Percentiles rank a stretch among this genome's conserved stretches.
Conservation (phyloP, 92 coral and sea anemone species). For the Zoanthus solanderi region DNA sequence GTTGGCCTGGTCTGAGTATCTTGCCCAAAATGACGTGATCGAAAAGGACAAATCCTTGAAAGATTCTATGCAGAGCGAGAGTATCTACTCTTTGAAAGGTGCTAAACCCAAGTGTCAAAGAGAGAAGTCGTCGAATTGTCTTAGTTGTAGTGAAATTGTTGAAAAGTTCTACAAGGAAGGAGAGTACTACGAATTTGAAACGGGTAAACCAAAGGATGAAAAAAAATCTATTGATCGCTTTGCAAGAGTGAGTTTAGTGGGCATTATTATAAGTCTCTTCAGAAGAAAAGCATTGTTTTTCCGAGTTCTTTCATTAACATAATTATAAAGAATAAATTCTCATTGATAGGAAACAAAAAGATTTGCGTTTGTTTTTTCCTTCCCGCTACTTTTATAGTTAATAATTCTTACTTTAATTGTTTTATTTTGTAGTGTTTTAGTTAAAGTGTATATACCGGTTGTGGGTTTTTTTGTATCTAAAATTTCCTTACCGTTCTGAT, state of each 20-base stretch:
- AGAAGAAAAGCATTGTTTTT: too few species aligned
- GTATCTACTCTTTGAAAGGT: slow-evolving; percentile 76
- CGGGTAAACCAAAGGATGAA: neutral
- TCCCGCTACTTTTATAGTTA: too few species aligned
- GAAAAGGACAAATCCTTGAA: slow-evolving; percentile 72
- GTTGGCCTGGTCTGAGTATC: slow-evolving; percentile 87
- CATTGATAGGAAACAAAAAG: too few species aligned
- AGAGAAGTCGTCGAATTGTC: slow-evolving; percentile 66
- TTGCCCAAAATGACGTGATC: slow-evolving; percentile 71
- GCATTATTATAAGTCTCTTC: too few species aligned
- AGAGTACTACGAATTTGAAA: neutral
- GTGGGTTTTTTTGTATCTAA: too few species aligned
- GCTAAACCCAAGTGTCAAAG: slow-evolving; percentile 77
- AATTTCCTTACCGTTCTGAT: too few species aligned
- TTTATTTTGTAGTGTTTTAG: too few species aligned
- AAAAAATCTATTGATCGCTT: neutral
- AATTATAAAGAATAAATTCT: too few species aligned
- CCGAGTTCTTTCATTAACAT: too few species aligned
- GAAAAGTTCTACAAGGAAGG: neutral
- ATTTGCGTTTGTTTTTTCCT: too few species aligned
- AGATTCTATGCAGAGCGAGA: slow-evolving; percentile 76
- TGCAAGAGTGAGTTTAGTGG: neutral
- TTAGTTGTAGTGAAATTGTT: slow-evolving; percentile 62
- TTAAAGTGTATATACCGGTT: too few species aligned
- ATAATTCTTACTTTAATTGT: too few species aligned